Conservation (phyloP, 2,113 vertebrate species). For the Peromyscus maniculatus region DNA sequence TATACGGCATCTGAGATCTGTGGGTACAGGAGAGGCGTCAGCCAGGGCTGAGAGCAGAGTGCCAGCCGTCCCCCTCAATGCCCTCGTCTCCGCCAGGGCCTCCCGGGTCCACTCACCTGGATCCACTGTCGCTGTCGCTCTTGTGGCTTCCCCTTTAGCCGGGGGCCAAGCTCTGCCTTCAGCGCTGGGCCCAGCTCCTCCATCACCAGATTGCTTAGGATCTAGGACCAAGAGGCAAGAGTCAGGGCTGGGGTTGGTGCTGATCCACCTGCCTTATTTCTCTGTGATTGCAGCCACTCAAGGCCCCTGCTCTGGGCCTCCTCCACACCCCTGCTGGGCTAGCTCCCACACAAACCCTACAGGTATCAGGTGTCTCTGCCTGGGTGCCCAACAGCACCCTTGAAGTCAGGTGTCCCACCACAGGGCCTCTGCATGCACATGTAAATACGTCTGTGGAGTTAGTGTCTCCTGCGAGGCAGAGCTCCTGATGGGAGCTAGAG, state of each 20-base stretch:
- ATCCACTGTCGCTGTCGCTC: constrained; percentile 95
- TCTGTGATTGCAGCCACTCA: rapidly evolving
- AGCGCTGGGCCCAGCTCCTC: constrained; percentile 94
- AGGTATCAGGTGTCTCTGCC: neutral
- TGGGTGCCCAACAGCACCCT: neutral
- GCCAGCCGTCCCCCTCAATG: rapidly evolving
- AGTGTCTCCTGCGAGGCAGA: constrained; percentile 10
- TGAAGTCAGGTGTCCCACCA: neutral
- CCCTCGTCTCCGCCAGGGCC: rapidly evolving
- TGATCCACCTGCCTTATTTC: neutral
- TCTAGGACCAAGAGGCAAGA: constrained; percentile 82
- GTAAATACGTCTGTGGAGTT: neutral
- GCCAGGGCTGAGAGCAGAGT: rapidly evolving
- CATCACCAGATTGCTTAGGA: constrained; percentile 97
- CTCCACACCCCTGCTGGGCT: neutral
- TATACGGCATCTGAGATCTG: constrained; percentile 95
- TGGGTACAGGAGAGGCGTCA: rapidly evolving
- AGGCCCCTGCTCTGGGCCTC: neutral
- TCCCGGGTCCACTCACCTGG: constrained; percentile 87
- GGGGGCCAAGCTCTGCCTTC: constrained; percentile 90
- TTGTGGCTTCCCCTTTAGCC: constrained; percentile 94
- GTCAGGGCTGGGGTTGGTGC: neutral
- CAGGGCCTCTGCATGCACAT: neutral
- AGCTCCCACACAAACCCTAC: neutral
- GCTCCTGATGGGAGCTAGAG: neutral